Evolutionary conservation across 2,888 invertebrate species (phyloP), one percentile per base, ranked within the genome.

Genomic region (Melanchra persicariae): DNA sequence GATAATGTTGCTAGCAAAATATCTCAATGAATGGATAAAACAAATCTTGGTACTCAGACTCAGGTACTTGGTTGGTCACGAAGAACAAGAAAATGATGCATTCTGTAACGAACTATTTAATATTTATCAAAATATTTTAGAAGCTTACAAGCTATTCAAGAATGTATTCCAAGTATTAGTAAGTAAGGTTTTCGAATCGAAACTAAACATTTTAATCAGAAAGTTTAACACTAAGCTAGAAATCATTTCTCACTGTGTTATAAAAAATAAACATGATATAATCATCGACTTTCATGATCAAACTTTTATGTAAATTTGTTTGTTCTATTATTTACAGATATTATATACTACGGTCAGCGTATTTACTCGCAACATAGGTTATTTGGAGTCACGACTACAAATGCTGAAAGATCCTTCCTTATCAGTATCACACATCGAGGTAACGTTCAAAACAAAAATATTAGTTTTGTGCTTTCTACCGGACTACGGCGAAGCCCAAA

Each of bases 71-170:
- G 30, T 30, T 5, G 34, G 9, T 12, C 24, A 22, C 3, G 58
- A 67, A 19, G 17, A 24, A 8, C 19, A 57, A 7, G n/a, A 37
- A 6, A 55, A 64, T 43, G 8, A 43, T 67, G 34, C 19, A 30
- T 34, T 24, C 5, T 69, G 24, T 70, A 24, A n/a, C 4, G 19
- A 55, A 24, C 30, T 77, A 47, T 51, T 71, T 10, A 37, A 61
- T 1, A 58, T 54, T 15, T 82, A 71, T 24, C 24, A 51, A 47
- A 68, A 74, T 51, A 77, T 84, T 59, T 30, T 77, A 19, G 52
- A 77, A 12, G 72, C 79, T 43, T 79, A 77, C 26, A 40, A 51
- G 1, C 19, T 67, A 9, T 69, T 68, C 40, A 67, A 40, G 40
- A 30, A 51, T 7, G 4, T 40, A 19, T 67, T 51, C 15, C 40